These are phyloP conservation scores for Calephelis perditalis DNA, from an alignment of 2,888 invertebrate genomes.

Conservation along the genomic window DNA sequence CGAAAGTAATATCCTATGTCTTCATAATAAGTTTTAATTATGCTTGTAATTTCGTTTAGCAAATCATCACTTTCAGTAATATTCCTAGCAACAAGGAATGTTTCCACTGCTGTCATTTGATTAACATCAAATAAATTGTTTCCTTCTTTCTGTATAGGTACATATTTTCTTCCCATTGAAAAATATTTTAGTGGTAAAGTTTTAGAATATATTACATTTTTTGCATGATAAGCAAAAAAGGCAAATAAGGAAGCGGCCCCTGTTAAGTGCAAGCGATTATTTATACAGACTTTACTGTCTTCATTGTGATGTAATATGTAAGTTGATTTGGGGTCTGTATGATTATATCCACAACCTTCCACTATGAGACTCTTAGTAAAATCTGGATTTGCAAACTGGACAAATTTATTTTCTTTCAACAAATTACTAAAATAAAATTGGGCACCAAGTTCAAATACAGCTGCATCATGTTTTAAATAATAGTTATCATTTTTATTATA, in stretches of 20 bases:
- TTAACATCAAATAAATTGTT: constrained; percentile 81
- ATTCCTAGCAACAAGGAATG: constrained; percentile 79
- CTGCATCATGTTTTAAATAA: constrained; percentile 82
- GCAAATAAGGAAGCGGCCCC: constrained; percentile 86
- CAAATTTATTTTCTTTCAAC: constrained; percentile 68
- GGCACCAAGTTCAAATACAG: constrained; percentile 82
- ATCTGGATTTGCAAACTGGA: constrained; percentile 86
- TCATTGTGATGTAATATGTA: constrained; percentile 80
- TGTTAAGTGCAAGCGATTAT: constrained; percentile 83
- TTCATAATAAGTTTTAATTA: constrained; percentile 79
- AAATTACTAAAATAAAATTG: constrained; percentile 70
- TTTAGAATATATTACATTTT: constrained; percentile 79
- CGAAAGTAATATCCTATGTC: constrained; percentile 83
- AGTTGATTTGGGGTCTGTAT: constrained; percentile 70
- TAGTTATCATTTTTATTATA: constrained; percentile 78
- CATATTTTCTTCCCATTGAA: constrained; percentile 84
- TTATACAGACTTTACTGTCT: constrained; percentile 67
- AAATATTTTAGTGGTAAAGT: constrained; percentile 84
- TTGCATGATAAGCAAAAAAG: constrained; percentile 85
- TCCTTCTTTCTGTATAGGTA: constrained; percentile 54
- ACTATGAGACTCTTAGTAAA: constrained; percentile 86
- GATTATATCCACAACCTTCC: constrained; percentile 83
- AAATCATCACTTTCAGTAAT: constrained; percentile 64
- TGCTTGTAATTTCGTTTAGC: constrained; percentile 75
- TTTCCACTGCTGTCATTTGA: constrained; percentile 83